Conservation (phyloP, 2,888 invertebrate species). For the Scaptomyza polygonia region DNA sequence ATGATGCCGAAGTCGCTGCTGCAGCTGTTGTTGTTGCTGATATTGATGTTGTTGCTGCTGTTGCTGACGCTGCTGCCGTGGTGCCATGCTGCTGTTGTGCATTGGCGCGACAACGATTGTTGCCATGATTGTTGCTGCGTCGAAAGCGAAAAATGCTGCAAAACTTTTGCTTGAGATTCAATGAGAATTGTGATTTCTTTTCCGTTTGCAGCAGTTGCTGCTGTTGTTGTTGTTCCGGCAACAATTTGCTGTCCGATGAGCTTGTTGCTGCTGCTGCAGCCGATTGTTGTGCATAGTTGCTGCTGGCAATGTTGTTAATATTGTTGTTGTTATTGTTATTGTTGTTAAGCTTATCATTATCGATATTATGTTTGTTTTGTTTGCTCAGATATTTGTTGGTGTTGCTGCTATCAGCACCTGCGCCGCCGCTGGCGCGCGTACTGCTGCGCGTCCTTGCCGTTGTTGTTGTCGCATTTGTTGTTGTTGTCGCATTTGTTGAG, state of each 20-base stretch:
- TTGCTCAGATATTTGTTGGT: constrained; percentile 71
- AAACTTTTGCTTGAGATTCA: constrained; percentile 92
- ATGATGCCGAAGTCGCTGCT: not conserved
- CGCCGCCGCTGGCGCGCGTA: constrained; percentile 22
- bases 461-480: constrained; percentile 68
- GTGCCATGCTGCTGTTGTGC: constrained; percentile 3
- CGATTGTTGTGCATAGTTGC: constrained; percentile 36
- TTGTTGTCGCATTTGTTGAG: constrained; percentile 71
- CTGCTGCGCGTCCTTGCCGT: constrained; percentile 75
- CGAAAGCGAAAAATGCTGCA: constrained; percentile 93
- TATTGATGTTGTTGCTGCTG: not conserved
- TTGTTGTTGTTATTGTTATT: constrained; percentile 59
- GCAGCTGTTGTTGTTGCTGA: constrained; percentile 13
- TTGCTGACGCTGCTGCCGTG: too few relatives aligned
- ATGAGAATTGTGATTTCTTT: constrained; percentile 90
- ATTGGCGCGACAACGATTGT: constrained; percentile 64
- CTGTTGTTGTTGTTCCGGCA: constrained; percentile 24
- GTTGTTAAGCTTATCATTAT: constrained; percentile 68
- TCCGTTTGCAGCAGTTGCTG: constrained; percentile 78
- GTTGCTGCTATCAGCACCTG: constrained; percentile 15
- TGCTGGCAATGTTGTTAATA: constrained; percentile 32
- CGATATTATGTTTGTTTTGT: constrained; percentile 66
- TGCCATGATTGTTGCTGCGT: constrained; percentile 84
- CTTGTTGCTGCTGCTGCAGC: constrained; percentile 32
- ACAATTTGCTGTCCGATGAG: constrained; percentile 34